These are phyloP conservation scores for Folsomia manolachei DNA, from an alignment of 2,888 invertebrate species.

Conservation along the genomic window DNA sequence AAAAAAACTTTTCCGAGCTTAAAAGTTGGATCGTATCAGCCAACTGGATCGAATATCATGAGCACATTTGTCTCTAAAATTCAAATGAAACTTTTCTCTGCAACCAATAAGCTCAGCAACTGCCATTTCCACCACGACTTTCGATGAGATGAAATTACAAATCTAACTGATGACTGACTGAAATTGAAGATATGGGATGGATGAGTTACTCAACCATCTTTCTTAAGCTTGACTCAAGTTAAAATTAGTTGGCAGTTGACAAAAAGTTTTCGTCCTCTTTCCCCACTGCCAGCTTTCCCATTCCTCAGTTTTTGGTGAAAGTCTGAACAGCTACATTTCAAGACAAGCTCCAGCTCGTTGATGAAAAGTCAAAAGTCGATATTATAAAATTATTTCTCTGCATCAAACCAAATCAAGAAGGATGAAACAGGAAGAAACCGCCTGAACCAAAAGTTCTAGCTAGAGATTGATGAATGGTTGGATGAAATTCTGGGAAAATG, in stretches of 20 bases:
- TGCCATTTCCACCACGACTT: neutral
- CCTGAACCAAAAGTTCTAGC: neutral
- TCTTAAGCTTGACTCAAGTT: neutral
- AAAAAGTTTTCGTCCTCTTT: neutral
- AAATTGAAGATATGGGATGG: too few species aligned
- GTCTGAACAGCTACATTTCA: neutral
- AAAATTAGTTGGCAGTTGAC: slow-evolving; percentile 8
- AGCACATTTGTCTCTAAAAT: neutral
- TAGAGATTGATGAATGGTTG: neutral
- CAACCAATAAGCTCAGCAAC: too few species aligned
- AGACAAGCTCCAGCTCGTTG: too few species aligned
- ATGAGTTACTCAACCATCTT: neutral
- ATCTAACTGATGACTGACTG: neutral
- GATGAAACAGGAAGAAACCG: neutral
- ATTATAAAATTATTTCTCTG: slow-evolving; percentile 5
- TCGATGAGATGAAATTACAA: neutral
- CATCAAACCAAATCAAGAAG: neutral
- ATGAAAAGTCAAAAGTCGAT: slow-evolving; percentile 3
- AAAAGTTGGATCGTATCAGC: neutral
- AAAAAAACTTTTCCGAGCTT: neutral
- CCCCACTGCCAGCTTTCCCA: neutral
- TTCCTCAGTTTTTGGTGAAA: neutral
- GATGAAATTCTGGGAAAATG: neutral
- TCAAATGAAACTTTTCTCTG: neutral
- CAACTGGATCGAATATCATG: neutral